phyloP scores from a whole-genome alignment of 1,140 invertebrate genomes.

The Cryptotermes secundus region DNA sequence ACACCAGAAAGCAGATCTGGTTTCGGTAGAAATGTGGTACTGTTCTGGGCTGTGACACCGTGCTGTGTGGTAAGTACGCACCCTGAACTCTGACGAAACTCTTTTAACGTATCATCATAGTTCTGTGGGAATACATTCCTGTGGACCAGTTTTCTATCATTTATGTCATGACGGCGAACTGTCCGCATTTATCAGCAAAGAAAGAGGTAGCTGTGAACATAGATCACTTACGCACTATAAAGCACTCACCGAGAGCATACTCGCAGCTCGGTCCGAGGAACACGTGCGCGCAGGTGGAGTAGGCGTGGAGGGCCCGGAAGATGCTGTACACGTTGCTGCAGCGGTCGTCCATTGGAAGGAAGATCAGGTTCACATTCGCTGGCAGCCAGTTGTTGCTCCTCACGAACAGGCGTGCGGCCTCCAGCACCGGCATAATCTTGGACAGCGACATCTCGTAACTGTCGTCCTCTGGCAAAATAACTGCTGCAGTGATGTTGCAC shows the following conservation, averaged over 20 bases:
- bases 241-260: conserved; percentile 29
- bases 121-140: too few species aligned
- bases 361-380: background rate
- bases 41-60: too few species aligned
- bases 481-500: background rate
- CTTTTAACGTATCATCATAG: too few species aligned
- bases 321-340: conserved; percentile 9
- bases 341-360: conserved; percentile 3
- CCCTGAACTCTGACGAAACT: too few species aligned
- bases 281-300: conserved; percentile 28
- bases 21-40: too few species aligned
- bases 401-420: background rate
- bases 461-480: conserved; percentile 2
- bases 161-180: too few species aligned
- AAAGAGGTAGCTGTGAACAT: too few species aligned
- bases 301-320: conserved; percentile 27
- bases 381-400: background rate
- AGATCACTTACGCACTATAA: too few species aligned
- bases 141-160: too few species aligned
- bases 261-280: conserved; percentile 31
- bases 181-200: too few species aligned
- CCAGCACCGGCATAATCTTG: background rate
- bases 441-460: conserved; percentile 22
- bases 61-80: too few species aligned
- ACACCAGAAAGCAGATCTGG: too few species aligned